These are phyloP conservation scores for Centropyge bicolor DNA, from an alignment of 2,797 vertebrate genomes.

Conservation along the genomic window DNA sequence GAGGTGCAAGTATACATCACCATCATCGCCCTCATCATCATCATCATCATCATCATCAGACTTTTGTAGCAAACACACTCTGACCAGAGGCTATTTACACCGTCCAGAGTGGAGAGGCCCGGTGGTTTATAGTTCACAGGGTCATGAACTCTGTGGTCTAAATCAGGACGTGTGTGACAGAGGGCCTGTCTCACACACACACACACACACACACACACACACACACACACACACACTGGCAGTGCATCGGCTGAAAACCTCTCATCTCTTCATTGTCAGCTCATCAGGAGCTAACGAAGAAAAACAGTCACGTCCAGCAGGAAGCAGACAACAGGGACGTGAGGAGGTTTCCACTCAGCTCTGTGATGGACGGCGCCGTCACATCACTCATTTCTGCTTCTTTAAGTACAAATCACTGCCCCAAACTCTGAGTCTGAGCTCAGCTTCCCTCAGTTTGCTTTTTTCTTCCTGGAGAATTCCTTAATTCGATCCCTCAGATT, in stretches of 20 bases:
- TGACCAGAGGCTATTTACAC: conserved; percentile 53
- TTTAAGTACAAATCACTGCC: neutral
- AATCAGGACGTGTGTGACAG: conserved; percentile 32
- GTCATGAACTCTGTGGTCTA: conserved; percentile 54
- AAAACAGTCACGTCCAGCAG: conserved; percentile 25
- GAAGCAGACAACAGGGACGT: no score
- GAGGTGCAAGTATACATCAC: conserved; percentile 61
- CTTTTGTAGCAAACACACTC: conserved; percentile 39
- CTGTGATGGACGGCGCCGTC: neutral
- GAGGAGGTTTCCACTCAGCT: neutral
- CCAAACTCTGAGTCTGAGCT: neutral
- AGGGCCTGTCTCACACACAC: neutral
- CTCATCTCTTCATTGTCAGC: conserved; percentile 23
- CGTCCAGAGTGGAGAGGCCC: conserved; percentile 38
- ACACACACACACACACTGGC: conserved; percentile 16
- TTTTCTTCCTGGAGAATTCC: neutral
- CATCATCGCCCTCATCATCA: conserved; percentile 38
- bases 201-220: conserved; percentile 11
- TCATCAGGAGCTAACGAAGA: conserved; percentile 25
- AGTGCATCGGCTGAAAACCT: conserved; percentile 19
- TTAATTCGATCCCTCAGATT: no score
- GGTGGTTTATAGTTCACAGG: conserved; percentile 53
- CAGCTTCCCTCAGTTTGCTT: no score
- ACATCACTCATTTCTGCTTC: neutral
- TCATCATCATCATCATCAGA: conserved; percentile 45